Conservation (phyloP, 2,797 vertebrate genomes). For the Acrossocheilus fasciatus region DNA sequence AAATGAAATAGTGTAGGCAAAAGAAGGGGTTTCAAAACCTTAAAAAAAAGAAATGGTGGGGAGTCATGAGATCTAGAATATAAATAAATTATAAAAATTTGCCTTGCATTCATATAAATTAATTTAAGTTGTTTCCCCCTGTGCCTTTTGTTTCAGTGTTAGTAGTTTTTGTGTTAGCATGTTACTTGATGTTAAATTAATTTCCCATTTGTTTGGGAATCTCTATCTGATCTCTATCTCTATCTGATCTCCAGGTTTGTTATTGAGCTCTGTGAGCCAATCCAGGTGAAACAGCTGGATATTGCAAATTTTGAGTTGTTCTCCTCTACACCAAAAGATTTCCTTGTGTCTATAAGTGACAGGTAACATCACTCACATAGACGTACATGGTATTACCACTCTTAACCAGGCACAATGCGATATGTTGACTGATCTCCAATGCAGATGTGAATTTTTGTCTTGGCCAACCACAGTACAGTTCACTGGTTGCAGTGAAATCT, state of each 20-base stretch:
- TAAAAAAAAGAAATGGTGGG: not conserved
- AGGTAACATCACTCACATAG: slow-evolving; percentile 76
- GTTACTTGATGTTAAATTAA: not conserved
- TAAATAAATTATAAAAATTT: not conserved
- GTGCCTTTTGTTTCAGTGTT: not conserved
- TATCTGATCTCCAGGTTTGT: slow-evolving; percentile 85
- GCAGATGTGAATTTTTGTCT: not conserved
- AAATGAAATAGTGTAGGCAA: not conserved
- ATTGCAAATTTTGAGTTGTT: slow-evolving; percentile 99
- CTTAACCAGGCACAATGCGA: not conserved
- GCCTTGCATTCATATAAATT: not conserved
- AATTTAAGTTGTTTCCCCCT: no score
- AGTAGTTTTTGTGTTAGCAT: not conserved
- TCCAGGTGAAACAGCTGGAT: slow-evolving; percentile 97
- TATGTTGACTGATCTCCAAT: not conserved
- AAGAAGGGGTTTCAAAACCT: not conserved
- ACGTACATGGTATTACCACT: not conserved
- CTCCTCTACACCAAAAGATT: slow-evolving; percentile 98
- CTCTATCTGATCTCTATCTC: not conserved
- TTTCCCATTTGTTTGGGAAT: not conserved
- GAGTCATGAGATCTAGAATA: not conserved
- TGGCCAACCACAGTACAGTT: not conserved
- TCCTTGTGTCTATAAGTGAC: slow-evolving; percentile 97
- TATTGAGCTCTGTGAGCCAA: slow-evolving; percentile 98
- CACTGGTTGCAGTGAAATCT: not conserved